Conservation (phyloP, 2,888 invertebrate genomes). For the Falcaria lacertinaria region DNA sequence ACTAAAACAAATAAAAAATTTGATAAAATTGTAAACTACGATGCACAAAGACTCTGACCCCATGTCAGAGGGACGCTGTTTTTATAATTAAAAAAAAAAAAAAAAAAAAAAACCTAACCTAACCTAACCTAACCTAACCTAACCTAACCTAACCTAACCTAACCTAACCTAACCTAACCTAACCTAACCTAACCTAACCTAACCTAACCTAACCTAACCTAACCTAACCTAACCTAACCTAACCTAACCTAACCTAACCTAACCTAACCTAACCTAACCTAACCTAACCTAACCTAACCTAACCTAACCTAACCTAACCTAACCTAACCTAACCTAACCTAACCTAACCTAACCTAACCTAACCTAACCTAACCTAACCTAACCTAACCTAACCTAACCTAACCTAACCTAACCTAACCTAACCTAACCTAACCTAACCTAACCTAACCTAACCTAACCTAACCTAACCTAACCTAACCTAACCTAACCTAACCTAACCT, state of each 20-base stretch:
- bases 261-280: constrained; percentile 11
- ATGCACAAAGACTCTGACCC: too few relatives aligned
- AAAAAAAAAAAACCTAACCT: too few relatives aligned
- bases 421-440: constrained; percentile 12
- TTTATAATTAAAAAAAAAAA: too few relatives aligned
- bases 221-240: constrained; percentile 17
- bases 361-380: constrained; percentile 16
- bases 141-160: constrained; percentile 16
- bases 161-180: constrained; percentile 18
- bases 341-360: constrained; percentile 16
- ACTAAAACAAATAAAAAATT: too few relatives aligned
- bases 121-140: constrained; percentile 14
- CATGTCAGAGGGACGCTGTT: too few relatives aligned
- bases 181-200: constrained; percentile 18
- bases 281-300: constrained; percentile 12
- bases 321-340: constrained; percentile 15
- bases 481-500: constrained; percentile 6
- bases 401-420: constrained; percentile 11
- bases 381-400: constrained; percentile 14
- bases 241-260: constrained; percentile 14
- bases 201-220: constrained; percentile 17
- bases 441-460: constrained; percentile 12
- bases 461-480: constrained; percentile 4
- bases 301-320: constrained; percentile 10
- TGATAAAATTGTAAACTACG: too few relatives aligned